Conservation (phyloP, 2,113 vertebrate genomes). For the Apodemus speciosus region DNA sequence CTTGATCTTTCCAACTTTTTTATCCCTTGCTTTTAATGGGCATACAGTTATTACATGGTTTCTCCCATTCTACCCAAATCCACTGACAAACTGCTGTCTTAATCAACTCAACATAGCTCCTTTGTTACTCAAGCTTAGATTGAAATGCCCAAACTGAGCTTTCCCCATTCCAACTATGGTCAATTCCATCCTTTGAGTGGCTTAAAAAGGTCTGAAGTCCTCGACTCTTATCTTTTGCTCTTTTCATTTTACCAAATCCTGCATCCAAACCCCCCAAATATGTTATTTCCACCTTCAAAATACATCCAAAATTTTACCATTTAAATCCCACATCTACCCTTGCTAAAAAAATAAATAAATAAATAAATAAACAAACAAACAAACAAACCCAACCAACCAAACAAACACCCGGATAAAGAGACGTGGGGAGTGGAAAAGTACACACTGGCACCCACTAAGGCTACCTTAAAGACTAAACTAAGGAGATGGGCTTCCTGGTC, state of each 20-base stretch:
- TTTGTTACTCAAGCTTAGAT: conserved; percentile 7
- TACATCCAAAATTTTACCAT: not conserved
- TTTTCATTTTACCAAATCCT: conserved; percentile 25
- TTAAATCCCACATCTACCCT: not conserved
- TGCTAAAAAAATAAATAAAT: not conserved
- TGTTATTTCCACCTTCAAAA: conserved; percentile 31
- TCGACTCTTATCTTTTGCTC: not conserved
- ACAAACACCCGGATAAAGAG: no score
- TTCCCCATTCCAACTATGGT: not conserved
- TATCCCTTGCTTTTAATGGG: not conserved
- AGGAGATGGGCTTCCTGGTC: not conserved
- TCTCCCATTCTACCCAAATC: not conserved
- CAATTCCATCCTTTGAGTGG: conserved; percentile 1
- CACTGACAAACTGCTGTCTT: not conserved
- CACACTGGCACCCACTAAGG: not conserved
- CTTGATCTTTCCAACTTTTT: not conserved
- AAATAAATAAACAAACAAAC: no score
- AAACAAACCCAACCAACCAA: no score
- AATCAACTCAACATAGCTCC: not conserved
- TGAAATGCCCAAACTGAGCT: not conserved
- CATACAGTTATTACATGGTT: not conserved
- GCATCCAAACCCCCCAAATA: not conserved
- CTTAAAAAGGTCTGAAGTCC: not conserved
- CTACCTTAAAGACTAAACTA: not conserved
- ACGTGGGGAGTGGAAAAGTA: not conserved